Base-by-base conservation (phyloP, 2,797 vertebrate species). In the Gastrophryne carolinensis region DNA sequence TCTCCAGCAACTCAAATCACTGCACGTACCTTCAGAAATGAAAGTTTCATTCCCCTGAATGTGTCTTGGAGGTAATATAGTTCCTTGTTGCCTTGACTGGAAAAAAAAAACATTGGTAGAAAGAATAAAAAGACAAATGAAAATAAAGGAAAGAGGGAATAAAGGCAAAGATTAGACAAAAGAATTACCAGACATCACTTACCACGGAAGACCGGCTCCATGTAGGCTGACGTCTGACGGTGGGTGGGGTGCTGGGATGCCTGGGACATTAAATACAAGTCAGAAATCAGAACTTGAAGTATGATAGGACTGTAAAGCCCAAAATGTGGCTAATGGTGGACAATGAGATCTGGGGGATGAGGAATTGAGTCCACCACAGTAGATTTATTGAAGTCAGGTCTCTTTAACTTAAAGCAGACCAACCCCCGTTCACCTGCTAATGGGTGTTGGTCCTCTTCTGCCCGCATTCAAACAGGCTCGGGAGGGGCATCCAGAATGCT, bases 1-100 rank as follows among this genome's bases (percentile, higher is more conserved):
- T n/a, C n/a, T n/a, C n/a, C n/a, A n/a, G n/a, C n/a, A n/a, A n/a
- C n/a, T n/a, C n/a, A n/a, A n/a, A n/a, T n/a, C n/a, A n/a, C 37
- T 0, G 27, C 24, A 27, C 56, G 69, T 93, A 99, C 96, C 97
- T 96, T 99, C 96, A n/a, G 97, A 98, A 80, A 95, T 95, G 83
- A 95, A 95, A 1, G 92, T 95, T 87, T 99, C 97, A 17, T 91
- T 89, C 57, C 95, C 95, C 84, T 95, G 95, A 77, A 95, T 87
- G 34, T 96, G 96, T 90, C 94, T 90, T 2, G 95, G 89, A 79
- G 95, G 92, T 86, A 97, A 85, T 86, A 96, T 96, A 83, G 93
- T 96, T 41, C 94, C 94, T 83, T 93, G 96, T 4, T 96, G 95
- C 73, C 96, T 86, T 8, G 94, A 94, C 96, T 98, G 85, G 74